These are phyloP conservation scores for Paragorgia papillata DNA, from an alignment of 92 coral and sea anemone genomes.

Conservation along the genomic window DNA sequence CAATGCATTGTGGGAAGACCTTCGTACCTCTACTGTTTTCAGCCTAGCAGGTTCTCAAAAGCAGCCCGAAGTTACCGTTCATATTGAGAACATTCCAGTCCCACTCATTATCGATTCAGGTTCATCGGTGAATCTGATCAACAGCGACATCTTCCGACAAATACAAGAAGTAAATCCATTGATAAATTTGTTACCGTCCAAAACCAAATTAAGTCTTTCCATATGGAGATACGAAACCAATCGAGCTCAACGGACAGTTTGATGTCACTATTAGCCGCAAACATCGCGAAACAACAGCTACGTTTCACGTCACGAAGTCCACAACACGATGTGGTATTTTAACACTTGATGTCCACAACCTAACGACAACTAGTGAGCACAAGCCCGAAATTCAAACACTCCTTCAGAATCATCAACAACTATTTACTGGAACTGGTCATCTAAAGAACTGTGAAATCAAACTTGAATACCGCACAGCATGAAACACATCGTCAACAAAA, in stretches of 20 bases:
- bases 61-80: neutral
- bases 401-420: neutral
- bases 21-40: too few species aligned
- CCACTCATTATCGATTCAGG: conserved; percentile 4
- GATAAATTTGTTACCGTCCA: neutral
- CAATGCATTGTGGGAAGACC: too few species aligned
- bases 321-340: neutral
- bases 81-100: conserved; percentile 16
- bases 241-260: conserved; percentile 16
- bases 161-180: neutral
- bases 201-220: conserved; percentile 18
- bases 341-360: conserved; percentile 14
- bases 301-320: neutral
- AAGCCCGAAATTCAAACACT: neutral
- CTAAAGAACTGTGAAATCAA: neutral
- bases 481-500: neutral
- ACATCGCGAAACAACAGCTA: conserved; percentile 1
- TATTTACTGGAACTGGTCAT: conserved; percentile 4
- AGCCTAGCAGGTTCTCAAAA: too few species aligned
- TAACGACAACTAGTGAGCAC: conserved; percentile 34
- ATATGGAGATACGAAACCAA: conserved; percentile 18
- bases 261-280: neutral
- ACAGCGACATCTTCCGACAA: neutral
- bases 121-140: conserved; percentile 6
- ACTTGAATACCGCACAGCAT: neutral